phyloP scores from a whole-genome alignment of 2,797 vertebrate genomes.

The Carapus acus region DNA sequence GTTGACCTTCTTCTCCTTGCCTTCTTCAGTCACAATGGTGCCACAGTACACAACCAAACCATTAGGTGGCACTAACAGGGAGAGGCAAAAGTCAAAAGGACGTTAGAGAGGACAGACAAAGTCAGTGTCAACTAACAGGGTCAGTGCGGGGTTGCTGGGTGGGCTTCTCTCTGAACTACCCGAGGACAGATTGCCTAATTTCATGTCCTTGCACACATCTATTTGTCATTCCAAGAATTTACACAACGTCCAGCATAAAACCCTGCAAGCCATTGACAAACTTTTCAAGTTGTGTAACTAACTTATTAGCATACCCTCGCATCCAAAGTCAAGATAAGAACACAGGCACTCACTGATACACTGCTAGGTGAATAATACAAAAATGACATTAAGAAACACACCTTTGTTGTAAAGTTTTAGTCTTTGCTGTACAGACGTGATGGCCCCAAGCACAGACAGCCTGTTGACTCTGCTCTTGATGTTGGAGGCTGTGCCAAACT shows the following conservation, averaged over 20 bases:
- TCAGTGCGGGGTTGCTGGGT: background rate
- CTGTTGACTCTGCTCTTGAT: conserved; percentile 99
- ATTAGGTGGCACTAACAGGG: conserved; percentile 91
- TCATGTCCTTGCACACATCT: too few species aligned
- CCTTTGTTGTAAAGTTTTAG: conserved; percentile 99
- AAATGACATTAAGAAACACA: too few species aligned
- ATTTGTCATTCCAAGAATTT: too few species aligned
- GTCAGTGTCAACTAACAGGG: conserved; percentile 1
- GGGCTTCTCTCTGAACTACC: too few species aligned
- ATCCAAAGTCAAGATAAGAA: too few species aligned
- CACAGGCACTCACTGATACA: background rate
- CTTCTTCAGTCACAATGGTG: conserved; percentile 99
- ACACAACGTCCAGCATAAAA: too few species aligned
- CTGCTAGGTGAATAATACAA: conserved; percentile 2
- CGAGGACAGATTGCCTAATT: too few species aligned
- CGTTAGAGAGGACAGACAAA: conserved; percentile 10
- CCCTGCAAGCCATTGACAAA: too few species aligned
- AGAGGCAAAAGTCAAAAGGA: conserved; percentile 39
- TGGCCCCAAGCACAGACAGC: conserved; percentile 98
- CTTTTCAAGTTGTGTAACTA: too few species aligned
- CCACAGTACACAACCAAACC: conserved; percentile 99
- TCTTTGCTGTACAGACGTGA: conserved; percentile 99
- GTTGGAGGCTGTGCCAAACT: conserved; percentile 98
- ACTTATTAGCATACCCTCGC: too few species aligned
- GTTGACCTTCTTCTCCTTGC: conserved; percentile 99